A percentile compares a stretch with the other conserved stretches of the same genome.
phyloP scores from a whole-genome alignment of 2,797 vertebrate genomes.

The Choloepus didactylus region DNA sequence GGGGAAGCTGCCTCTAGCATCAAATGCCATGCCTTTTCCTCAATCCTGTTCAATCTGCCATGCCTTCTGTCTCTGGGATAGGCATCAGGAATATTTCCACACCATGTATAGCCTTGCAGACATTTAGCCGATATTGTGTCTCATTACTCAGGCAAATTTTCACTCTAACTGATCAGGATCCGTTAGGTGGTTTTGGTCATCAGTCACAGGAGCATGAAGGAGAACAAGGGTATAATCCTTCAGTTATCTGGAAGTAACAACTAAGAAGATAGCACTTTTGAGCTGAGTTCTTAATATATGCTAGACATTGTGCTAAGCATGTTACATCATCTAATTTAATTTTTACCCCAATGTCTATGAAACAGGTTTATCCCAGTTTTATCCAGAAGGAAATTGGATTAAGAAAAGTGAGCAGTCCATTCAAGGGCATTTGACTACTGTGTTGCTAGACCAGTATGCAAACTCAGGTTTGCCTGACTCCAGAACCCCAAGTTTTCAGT shows the following conservation, averaged over 20 bases:
- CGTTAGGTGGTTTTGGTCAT: background rate
- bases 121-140: background rate
- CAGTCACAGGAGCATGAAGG: background rate
- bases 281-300: background rate
- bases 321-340: background rate
- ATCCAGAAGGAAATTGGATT: background rate
- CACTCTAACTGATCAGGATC: background rate
- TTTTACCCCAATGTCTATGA: background rate
- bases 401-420: background rate
- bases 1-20: background rate
- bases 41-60: background rate
- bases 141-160: background rate
- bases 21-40: background rate
- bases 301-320: background rate
- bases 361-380: background rate
- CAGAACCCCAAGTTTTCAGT: background rate
- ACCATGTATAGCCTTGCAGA: background rate
- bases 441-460: background rate
- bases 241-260: background rate
- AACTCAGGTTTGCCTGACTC: background rate
- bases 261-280: background rate
- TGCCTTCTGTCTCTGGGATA: background rate
- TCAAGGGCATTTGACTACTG: background rate
- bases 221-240: background rate
- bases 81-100: background rate